Evolutionary conservation across 2,113 vertebrate species (phyloP), one percentile per base, ranked within the genome.

Genomic region (Todiramphus chloris): DNA sequence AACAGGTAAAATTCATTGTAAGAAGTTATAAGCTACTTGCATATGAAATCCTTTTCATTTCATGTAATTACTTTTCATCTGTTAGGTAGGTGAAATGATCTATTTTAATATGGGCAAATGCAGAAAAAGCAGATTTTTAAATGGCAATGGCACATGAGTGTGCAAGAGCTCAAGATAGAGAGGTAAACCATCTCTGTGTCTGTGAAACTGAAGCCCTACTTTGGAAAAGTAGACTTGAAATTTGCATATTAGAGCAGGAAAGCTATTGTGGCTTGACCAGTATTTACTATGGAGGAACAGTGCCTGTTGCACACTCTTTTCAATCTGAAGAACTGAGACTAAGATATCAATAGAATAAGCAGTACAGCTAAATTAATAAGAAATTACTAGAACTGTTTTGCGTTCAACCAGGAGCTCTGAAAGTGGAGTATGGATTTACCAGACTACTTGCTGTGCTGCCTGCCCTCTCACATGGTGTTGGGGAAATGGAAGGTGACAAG

Each of bases 111-210:
- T 27, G 15, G 11, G 27, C 25, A 56, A 14, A 23, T 89, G 21
- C 91, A 48, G 39, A 60, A 55, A 72, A 91, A 80, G 21, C 41
- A 55, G 28, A 28, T 76, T 76, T 87, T 89, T 19, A 66, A 93
- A 74, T 37, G 37, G 9, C 13, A 9, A 20, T 13, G 8, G 5
- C 33, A 27, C 0, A 0, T 72, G 39, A n/a, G 6, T 35, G 11
- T 80, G 33, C 35, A 62, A 43, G 9, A 31, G 46, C 84, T 83
- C 3, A 48, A 70, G 41, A 41, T 1, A 56, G 68, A 53, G 41
- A 67, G 37, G 41, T 51, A 62, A 74, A 46, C 9, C 5, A 9
- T 67, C 27, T 68, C 35, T 87, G 30, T 14, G 3, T 51, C 14
- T 44, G 25, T 70, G 58, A 89, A 63, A 60, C 25, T 30, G 51